phyloP scores from a whole-genome alignment of 2,888 invertebrate species.

The Neocrepidodera transversa region DNA sequence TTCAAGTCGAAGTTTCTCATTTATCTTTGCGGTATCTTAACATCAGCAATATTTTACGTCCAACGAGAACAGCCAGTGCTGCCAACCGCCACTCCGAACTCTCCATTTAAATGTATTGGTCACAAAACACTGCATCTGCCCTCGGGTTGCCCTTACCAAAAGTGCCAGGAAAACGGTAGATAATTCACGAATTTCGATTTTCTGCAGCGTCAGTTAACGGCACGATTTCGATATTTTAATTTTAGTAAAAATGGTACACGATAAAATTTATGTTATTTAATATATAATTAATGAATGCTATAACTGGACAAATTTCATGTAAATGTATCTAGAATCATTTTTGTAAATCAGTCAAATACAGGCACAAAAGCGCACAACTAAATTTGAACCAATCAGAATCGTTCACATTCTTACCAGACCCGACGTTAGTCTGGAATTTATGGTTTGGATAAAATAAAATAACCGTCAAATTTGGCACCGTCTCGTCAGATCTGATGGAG shows the following conservation, averaged over 20 bases:
- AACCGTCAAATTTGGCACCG: too few relatives aligned
- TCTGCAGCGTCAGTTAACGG: background rate
- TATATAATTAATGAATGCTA: too few relatives aligned
- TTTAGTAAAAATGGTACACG: background rate
- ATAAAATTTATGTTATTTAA: too few relatives aligned
- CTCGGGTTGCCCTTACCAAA: constrained; percentile 1
- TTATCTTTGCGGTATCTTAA: constrained; percentile 10
- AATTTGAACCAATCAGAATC: too few relatives aligned
- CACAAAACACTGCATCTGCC: constrained; percentile 18
- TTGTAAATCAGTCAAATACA: too few relatives aligned
- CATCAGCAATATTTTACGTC: constrained; percentile 10
- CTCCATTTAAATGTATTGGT: constrained; percentile 18
- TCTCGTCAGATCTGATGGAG: too few relatives aligned
- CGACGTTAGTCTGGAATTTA: too few relatives aligned
- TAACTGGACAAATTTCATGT: too few relatives aligned
- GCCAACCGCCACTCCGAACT: background rate
- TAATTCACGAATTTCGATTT: constrained; percentile 20
- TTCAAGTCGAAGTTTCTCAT: background rate
- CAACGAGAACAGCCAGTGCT: background rate
- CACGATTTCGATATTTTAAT: background rate
- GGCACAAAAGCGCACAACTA: too few relatives aligned
- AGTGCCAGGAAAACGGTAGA: constrained; percentile 8
- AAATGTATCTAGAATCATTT: too few relatives aligned
- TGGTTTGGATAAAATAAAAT: too few relatives aligned
- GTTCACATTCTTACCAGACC: too few relatives aligned